These are phyloP conservation scores for Synanthedon andrenaeformis DNA, from an alignment of 2,888 invertebrate species.

Conservation along the genomic window DNA sequence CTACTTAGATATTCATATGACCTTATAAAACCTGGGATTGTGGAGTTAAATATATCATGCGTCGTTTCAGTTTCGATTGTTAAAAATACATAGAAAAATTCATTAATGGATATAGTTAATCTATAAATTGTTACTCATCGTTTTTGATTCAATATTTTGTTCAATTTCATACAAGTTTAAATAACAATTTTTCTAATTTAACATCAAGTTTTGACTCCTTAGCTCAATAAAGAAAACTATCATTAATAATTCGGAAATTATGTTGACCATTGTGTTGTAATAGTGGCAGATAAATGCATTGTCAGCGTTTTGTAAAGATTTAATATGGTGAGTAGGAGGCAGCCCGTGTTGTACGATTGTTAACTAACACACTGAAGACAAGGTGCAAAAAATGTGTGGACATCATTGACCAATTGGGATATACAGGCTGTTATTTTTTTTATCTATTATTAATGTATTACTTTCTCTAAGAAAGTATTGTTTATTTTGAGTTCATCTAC, in stretches of 20 bases:
- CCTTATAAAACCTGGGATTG: no score
- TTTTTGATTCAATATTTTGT: no score
- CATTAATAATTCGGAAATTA: constrained; percentile 25
- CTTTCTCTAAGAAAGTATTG: no score
- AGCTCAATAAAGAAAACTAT: constrained; percentile 8
- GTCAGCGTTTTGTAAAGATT: background rate
- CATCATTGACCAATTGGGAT: constrained; percentile 47
- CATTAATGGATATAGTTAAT: no score
- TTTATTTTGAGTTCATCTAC: no score
- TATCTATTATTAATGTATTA: background rate
- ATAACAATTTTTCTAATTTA: background rate
- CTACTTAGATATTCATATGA: no score
- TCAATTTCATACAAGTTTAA: background rate
- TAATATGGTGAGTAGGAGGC: constrained; percentile 17
- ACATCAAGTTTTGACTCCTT: background rate
- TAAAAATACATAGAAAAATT: no score
- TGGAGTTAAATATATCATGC: no score
- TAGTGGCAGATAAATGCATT: background rate
- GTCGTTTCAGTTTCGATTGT: no score
- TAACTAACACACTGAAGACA: constrained; percentile 20
- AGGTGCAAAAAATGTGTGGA: constrained; percentile 47
- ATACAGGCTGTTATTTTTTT: constrained; percentile 23
- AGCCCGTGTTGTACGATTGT: constrained; percentile 30
- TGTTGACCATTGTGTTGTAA: constrained; percentile 13
- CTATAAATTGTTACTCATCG: no score